Evolutionary conservation across 1,140 invertebrate genomes (phyloP).

Genomic region (Drosophila asahinai): DNA sequence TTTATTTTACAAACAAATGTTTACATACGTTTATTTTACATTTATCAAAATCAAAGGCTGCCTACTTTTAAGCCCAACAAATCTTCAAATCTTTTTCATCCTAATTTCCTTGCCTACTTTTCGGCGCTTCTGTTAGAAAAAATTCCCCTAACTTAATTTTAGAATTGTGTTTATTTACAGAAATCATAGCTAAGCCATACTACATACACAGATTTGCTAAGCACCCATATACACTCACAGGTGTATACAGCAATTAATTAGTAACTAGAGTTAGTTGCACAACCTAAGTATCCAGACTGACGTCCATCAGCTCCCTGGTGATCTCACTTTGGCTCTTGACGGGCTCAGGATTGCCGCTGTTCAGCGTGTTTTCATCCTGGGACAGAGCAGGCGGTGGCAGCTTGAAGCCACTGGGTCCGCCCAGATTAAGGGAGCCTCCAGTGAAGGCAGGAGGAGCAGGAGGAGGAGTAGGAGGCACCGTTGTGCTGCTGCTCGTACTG

Average conservation of each 20-base stretch:
- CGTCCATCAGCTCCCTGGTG: slow-evolving; percentile 79
- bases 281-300: slow-evolving; percentile 70
- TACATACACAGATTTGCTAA: slow-evolving; percentile 37
- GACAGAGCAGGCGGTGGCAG: slow-evolving; percentile 59
- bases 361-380: slow-evolving; percentile 61
- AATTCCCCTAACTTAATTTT: slow-evolving; percentile 10
- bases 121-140: neutral
- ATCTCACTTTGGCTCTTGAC: slow-evolving; percentile 62
- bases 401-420: slow-evolving; percentile 60
- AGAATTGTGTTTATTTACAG: slow-evolving; percentile 42
- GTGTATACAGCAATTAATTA: slow-evolving; percentile 7
- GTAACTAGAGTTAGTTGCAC: slow-evolving; percentile 32
- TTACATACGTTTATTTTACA: neutral
- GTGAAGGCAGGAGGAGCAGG: slow-evolving; percentile 10
- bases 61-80: neutral
- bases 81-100: too few relatives aligned
- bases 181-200: slow-evolving; percentile 21
- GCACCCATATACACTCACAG: slow-evolving; percentile 15
- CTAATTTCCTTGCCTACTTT: neutral
- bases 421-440: slow-evolving; percentile 30
- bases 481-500: slow-evolving; percentile 17
- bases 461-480: slow-evolving; percentile 9
- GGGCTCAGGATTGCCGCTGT: slow-evolving; percentile 8
- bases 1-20: neutral
- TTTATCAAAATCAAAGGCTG: neutral